These are phyloP conservation scores for Apodemus agrarius DNA, from an alignment of 2,797 vertebrate species.

Conservation along the genomic window DNA sequence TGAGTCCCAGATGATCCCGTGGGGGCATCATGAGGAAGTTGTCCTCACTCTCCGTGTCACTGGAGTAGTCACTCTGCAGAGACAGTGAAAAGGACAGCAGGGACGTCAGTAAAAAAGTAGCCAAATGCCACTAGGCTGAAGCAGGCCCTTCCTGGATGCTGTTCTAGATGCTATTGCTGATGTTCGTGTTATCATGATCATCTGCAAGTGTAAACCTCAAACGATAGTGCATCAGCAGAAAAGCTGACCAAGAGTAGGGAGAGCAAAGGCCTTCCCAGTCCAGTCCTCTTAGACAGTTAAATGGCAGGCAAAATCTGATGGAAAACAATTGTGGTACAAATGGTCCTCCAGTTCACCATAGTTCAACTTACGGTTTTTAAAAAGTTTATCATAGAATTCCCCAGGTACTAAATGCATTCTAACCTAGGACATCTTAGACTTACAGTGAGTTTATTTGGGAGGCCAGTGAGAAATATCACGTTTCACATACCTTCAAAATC, in stretches of 20 bases:
- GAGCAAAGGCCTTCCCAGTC: neutral
- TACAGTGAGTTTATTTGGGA: neutral
- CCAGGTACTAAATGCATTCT: neutral
- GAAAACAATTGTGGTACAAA: neutral
- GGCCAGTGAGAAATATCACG: neutral
- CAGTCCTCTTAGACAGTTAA: neutral
- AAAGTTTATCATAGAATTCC: neutral
- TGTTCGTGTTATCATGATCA: accelerated
- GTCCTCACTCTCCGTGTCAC: constrained; percentile 96
- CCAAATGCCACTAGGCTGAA: too few species aligned
- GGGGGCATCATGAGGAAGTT: constrained; percentile 96
- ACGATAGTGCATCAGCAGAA: neutral
- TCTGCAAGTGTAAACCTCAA: too few species aligned
- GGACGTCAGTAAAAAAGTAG: neutral
- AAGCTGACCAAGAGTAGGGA: neutral
- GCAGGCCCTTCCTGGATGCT: too few species aligned
- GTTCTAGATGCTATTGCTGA: too few species aligned
- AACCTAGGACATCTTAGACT: neutral
- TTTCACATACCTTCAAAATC: neutral
- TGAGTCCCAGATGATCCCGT: constrained; percentile 95
- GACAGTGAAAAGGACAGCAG: neutral
- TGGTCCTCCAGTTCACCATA: neutral
- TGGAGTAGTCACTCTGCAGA: constrained; percentile 94
- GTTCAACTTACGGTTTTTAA: neutral
- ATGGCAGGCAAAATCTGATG: neutral